These are phyloP conservation scores for Chrysolina americana DNA, from an alignment of 2,888 invertebrate genomes.

Conservation along the genomic window DNA sequence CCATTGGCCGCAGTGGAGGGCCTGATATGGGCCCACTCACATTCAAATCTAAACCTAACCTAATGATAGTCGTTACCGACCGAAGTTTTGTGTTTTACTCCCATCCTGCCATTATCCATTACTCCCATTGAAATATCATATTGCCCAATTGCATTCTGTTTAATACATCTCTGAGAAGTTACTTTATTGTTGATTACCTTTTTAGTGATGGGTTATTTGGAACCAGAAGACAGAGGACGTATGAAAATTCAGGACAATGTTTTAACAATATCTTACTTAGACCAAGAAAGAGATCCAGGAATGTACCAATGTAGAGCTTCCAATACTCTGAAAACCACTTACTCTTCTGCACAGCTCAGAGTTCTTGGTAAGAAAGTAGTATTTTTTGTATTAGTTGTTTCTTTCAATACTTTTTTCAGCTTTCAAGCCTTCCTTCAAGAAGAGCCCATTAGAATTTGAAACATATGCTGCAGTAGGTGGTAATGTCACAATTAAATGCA, in stretches of 20 bases:
- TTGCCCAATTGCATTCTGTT: not conserved
- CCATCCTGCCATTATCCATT: too few species aligned
- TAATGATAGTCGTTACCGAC: too few species aligned
- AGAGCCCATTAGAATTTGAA: slow-evolving; percentile 89
- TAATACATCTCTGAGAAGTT: not conserved
- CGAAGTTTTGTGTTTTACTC: too few species aligned
- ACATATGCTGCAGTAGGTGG: slow-evolving; percentile 93
- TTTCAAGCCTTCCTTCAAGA: slow-evolving; percentile 89
- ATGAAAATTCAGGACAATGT: slow-evolving; percentile 91
- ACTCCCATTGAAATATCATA: too few species aligned
- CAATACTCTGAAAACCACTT: slow-evolving; percentile 88
- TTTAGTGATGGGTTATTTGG: slow-evolving; percentile 72
- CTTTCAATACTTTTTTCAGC: slow-evolving; percentile 63
- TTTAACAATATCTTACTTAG: slow-evolving; percentile 80
- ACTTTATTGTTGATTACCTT: slow-evolving; percentile 18
- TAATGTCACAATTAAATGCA: slow-evolving; percentile 91
- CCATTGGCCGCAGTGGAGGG: too few species aligned
- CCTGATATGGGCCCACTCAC: too few species aligned
- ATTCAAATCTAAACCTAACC: too few species aligned
- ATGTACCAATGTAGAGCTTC: slow-evolving; percentile 96
- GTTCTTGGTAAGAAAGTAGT: slow-evolving; percentile 80
- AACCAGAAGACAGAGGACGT: slow-evolving; percentile 81
- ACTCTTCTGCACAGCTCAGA: slow-evolving; percentile 90
- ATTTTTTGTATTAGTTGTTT: slow-evolving; percentile 1
- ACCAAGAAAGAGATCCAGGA: slow-evolving; percentile 87